Base-by-base conservation (phyloP, 2,797 vertebrate species). In the Danio kyathit region DNA sequence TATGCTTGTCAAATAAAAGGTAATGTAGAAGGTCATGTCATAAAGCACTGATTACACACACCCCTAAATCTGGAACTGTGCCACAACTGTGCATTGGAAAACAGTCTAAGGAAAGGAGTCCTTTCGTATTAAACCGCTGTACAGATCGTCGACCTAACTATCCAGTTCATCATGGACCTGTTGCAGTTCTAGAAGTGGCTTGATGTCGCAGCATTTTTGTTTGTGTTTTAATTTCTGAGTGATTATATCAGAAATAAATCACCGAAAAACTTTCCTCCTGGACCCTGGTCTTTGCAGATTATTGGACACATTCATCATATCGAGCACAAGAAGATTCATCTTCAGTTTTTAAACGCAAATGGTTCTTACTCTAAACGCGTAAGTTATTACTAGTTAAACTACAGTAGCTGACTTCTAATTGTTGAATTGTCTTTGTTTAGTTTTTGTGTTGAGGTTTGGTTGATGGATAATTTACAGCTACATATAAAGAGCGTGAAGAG, bases 241-340 rank as follows among this genome's bases (percentile, higher is more conserved):
- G 86, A 94, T 74, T n/a, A 90, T 56, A 2, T 89, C 73, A 92
- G 67, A 76, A 90, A 93, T 75, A 89, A 85, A 65, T 70, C 40
- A 2, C 92, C 92, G 0, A 79, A 71, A 54, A 90, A 94, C 84
- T 95, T 94, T 76, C 94, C 95, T 66, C 93, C 94, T 9, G 92
- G 94, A 59, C 94, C 93, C 0, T 86, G 86, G 86, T 12, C 90
- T 71, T 88, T 94, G 51, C 93, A 93, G 44, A 65, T 94, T 0
- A 72, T 95, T 8, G 94, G 93, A 48, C 89, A 94, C 72, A 19
- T 92, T 1, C 85, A 60, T 56, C 86, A 41, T 7, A 21, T n/a
- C n/a, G 2, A 75, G 0, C 16, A 82, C 2, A 0, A 7, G n/a
- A n/a, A n/a, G n/a, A 2, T 91, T 1, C 90, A 91, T 63, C 84